Conservation (phyloP, 2,888 invertebrate species). For the Alloplasta piceator region DNA sequence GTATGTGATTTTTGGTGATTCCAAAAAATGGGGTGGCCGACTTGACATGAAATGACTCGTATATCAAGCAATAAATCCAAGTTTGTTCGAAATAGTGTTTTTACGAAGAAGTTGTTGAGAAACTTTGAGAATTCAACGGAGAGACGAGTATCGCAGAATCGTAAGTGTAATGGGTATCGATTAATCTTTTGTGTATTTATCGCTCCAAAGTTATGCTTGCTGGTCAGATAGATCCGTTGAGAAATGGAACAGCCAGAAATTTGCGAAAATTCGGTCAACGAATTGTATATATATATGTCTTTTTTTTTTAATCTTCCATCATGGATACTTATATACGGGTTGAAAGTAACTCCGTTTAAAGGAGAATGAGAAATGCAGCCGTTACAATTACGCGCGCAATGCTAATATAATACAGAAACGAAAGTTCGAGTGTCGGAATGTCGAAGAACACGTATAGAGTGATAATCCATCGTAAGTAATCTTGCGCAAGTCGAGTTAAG, state of each 20-base stretch:
- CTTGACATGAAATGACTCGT: too few relatives aligned
- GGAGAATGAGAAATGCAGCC: conserved; percentile 48
- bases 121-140: neutral
- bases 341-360: conserved; percentile 44
- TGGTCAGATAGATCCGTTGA: conserved; percentile 65
- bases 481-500: conserved; percentile 44
- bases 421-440: conserved; percentile 54
- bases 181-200: conserved; percentile 25
- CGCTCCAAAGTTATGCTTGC: conserved; percentile 30
- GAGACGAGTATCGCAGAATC: conserved; percentile 9
- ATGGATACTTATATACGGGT: conserved; percentile 40
- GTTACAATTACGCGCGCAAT: conserved; percentile 33
- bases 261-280: conserved; percentile 56
- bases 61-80: conserved; percentile 18
- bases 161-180: neutral
- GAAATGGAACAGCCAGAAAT: conserved; percentile 69
- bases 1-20: too few relatives aligned
- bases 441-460: conserved; percentile 41
- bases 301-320: conserved; percentile 28
- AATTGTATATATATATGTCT: conserved; percentile 42
- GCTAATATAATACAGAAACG: conserved; percentile 37
- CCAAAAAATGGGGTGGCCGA: too few relatives aligned
- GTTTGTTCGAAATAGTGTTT: conserved; percentile 9
- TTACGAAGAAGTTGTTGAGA: neutral
- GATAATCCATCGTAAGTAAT: conserved; percentile 53